Conservation (phyloP, 2,888 invertebrate species). For the Alviniconcha strummeri region DNA sequence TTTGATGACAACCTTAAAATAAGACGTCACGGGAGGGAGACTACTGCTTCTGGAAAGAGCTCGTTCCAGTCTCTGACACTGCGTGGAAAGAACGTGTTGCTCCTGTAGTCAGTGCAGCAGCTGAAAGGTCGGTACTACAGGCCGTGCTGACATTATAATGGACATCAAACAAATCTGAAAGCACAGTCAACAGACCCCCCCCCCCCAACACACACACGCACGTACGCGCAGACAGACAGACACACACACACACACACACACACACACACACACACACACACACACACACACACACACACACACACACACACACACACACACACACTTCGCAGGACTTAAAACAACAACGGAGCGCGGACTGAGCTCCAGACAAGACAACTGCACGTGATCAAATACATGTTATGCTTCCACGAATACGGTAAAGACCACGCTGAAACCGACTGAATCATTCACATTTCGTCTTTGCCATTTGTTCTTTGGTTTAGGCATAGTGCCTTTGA, state of each 20-base stretch:
- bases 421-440: not conserved
- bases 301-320: not conserved
- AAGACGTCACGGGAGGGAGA: not conserved
- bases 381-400: not conserved
- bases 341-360: no score
- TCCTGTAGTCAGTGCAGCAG: not conserved
- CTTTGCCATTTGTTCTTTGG: not conserved
- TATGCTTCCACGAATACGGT: not conserved
- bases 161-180: not conserved
- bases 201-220: not conserved
- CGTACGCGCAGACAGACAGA: not conserved
- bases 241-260: conserved; percentile 14
- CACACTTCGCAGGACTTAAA: not conserved
- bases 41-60: not conserved
- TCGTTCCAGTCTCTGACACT: not conserved
- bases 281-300: not conserved
- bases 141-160: not conserved
- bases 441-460: not conserved
- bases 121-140: not conserved
- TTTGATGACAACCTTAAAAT: no score
- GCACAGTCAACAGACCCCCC: not conserved
- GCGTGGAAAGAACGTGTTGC: not conserved
- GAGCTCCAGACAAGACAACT: no score
- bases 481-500: not conserved
- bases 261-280: not conserved